Evolutionary conservation across 2,113 vertebrate species (phyloP).

Genomic region (Paedocypris sp.): DNA sequence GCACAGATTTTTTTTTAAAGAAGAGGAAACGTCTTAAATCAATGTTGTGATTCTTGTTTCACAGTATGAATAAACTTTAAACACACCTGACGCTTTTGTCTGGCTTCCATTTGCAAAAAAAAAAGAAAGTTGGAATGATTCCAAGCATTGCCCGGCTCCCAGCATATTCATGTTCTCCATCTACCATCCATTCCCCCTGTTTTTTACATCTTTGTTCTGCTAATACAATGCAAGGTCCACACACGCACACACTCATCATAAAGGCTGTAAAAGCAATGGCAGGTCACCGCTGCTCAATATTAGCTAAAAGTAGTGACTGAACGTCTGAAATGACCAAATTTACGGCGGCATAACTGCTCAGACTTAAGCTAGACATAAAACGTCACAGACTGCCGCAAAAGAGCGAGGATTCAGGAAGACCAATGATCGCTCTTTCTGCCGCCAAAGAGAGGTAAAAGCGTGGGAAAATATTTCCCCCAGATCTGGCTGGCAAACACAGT

Average conservation of each 20-base stretch:
- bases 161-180: constrained; percentile 28
- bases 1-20: no score
- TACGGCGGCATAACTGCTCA: constrained; percentile 28
- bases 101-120: constrained; percentile 34
- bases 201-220: constrained; percentile 47
- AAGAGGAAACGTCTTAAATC: no score
- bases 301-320: constrained; percentile 37
- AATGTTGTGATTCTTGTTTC: constrained; percentile 12
- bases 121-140: constrained; percentile 30
- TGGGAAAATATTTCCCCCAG: constrained; percentile 49
- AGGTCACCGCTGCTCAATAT: constrained; percentile 38
- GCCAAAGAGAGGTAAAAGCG: constrained; percentile 21
- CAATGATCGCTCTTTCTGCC: constrained; percentile 17
- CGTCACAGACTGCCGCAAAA: constrained; percentile 24
- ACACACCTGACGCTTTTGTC: constrained; percentile 22
- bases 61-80: constrained; percentile 33
- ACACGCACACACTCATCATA: constrained; percentile 22
- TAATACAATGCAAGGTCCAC: constrained; percentile 37
- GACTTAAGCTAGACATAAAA: constrained; percentile 34
- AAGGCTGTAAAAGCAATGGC: constrained; percentile 45
- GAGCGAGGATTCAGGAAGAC: constrained; percentile 6
- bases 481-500: constrained; percentile 38
- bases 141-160: constrained; percentile 42
- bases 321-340: constrained; percentile 37
- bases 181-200: constrained; percentile 29